These are phyloP conservation scores for Merodon equestris DNA, from an alignment of 2,888 invertebrate species.

Conservation along the genomic window DNA sequence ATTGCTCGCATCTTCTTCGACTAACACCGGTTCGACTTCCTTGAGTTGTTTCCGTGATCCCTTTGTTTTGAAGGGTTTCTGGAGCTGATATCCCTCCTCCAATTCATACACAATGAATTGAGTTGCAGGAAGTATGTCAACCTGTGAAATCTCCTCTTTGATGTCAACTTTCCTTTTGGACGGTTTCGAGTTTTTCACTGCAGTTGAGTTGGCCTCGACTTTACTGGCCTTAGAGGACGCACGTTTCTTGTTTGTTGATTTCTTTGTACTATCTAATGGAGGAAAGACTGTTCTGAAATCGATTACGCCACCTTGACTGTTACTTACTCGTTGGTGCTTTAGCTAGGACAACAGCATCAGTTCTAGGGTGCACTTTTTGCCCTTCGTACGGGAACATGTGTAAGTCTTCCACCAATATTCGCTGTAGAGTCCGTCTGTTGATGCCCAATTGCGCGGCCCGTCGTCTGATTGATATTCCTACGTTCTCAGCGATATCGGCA, in stretches of 20 bases:
- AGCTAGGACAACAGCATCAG: neutral
- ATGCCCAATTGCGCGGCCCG: too few relatives aligned
- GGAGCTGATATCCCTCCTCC: slow-evolving; percentile 30
- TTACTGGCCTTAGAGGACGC: slow-evolving; percentile 37
- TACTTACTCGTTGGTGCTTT: slow-evolving; percentile 35
- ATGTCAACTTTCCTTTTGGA: slow-evolving; percentile 23
- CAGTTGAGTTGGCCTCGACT: slow-evolving; percentile 9
- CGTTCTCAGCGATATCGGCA: too few relatives aligned
- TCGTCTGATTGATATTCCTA: too few relatives aligned
- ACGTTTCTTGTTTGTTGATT: slow-evolving; percentile 45
- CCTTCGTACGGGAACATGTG: too few relatives aligned
- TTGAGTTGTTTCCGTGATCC: slow-evolving; percentile 59
- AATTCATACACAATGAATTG: slow-evolving; percentile 58
- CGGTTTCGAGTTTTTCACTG: slow-evolving; percentile 41
- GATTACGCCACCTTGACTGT: too few relatives aligned
- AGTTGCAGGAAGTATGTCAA: slow-evolving; percentile 56
- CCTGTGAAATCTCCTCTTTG: slow-evolving; percentile 45
- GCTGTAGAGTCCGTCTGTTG: too few relatives aligned
- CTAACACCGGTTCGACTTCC: slow-evolving; percentile 31
- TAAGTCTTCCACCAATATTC: too few relatives aligned
- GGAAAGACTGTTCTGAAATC: neutral
- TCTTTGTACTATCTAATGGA: slow-evolving; percentile 50
- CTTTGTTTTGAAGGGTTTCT: slow-evolving; percentile 55
- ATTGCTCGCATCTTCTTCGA: too few relatives aligned
- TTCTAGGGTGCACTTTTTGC: neutral